A percentile compares a stretch with the other conserved stretches of the same genome.
Evolutionary conservation across 2,888 invertebrate genomes (phyloP).

Genomic region (Raillietiella orientalis): DNA sequence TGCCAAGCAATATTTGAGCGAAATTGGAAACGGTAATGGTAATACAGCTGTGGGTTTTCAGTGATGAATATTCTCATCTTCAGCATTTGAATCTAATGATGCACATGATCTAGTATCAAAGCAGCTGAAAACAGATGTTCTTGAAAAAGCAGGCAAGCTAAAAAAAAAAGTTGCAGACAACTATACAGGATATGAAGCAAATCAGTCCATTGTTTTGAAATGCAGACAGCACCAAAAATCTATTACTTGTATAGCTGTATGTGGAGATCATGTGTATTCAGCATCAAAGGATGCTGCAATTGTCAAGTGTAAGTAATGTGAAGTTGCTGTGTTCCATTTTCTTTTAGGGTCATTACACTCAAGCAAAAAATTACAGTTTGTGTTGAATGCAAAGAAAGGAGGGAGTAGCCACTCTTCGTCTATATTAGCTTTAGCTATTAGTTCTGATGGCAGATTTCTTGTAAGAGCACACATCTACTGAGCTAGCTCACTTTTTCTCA

Average conservation of each 20-base stretch:
- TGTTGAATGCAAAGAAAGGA: constrained; percentile 6
- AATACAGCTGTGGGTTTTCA: no score
- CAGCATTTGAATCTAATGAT: no score
- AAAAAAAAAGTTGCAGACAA: constrained; percentile 34
- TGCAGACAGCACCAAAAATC: constrained; percentile 43
- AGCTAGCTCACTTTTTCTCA: constrained; percentile 10
- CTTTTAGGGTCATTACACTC: constrained; percentile 8
- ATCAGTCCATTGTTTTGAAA: constrained; percentile 20
- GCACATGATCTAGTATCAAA: no score
- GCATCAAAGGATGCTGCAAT: constrained; percentile 64
- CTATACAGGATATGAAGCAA: constrained; percentile 14
- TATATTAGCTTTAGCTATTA: constrained; percentile 32
- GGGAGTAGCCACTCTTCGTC: constrained; percentile 10
- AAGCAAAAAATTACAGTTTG: constrained; percentile 11
- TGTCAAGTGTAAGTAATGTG: constrained; percentile 32
- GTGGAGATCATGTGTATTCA: constrained; percentile 36
- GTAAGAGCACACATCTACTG: constrained; percentile 18
- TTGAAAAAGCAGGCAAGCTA: constrained; percentile 53
- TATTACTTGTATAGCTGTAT: constrained; percentile 45
- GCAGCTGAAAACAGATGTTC: constrained; percentile 44
- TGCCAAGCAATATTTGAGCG: constrained; percentile 59
- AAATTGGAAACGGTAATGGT: constrained; percentile 51
- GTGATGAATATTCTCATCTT: no score
- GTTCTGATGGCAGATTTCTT: constrained; percentile 46
- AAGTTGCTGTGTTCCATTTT: neutral